Conservation (phyloP, 2,113 vertebrate genomes). For the Petromus typicus region DNA sequence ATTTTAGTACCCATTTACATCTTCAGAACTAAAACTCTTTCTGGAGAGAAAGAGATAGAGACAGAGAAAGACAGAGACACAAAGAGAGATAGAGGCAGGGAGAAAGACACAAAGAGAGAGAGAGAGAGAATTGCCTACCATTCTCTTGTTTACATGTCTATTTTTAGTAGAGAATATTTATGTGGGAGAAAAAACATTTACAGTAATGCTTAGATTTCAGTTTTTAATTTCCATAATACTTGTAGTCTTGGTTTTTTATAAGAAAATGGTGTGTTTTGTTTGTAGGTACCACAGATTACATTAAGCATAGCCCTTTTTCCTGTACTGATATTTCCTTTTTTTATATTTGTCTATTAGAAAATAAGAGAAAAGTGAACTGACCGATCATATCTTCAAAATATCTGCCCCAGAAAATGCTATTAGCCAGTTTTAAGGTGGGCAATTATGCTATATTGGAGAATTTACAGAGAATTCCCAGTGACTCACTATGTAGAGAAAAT, state of each 20-base stretch:
- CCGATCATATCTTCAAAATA: background rate
- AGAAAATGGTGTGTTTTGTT: background rate
- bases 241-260: background rate
- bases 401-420: background rate
- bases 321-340: background rate
- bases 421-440: background rate
- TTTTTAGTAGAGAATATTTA: too few relatives aligned
- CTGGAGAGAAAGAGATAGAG: background rate
- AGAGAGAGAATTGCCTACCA: background rate
- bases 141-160: too few relatives aligned
- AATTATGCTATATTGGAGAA: background rate
- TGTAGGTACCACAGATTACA: background rate
- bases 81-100: background rate
- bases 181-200: background rate
- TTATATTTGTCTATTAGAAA: background rate
- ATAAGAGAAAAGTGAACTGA: background rate
- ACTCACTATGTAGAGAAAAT: background rate
- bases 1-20: too few relatives aligned
- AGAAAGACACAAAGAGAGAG: background rate
- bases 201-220: background rate
- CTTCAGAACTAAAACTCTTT: background rate
- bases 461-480: background rate
- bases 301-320: background rate
- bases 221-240: background rate
- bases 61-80: too few relatives aligned